Conservation (phyloP, 2,888 invertebrate genomes). For the Lasius fuliginosus region DNA sequence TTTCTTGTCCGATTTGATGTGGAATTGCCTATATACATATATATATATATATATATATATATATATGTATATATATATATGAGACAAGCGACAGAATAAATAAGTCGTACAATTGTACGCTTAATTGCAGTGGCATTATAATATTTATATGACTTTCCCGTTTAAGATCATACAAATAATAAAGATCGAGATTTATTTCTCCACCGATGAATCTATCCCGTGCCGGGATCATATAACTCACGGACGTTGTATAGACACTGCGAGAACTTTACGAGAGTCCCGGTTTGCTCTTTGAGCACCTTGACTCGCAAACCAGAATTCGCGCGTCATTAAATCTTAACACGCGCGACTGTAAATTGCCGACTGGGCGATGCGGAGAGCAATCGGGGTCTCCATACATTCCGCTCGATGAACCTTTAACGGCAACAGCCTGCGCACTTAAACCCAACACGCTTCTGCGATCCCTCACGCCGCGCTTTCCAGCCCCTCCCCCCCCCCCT, state of each 20-base stretch:
- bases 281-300: conserved; percentile 14
- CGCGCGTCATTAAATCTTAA: conserved; percentile 50
- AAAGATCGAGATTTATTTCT: conserved; percentile 11
- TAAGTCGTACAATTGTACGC: too few species aligned
- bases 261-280: conserved; percentile 1
- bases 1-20: too few species aligned
- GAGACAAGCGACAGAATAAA: too few species aligned
- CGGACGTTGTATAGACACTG: neutral
- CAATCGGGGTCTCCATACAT: conserved; percentile 32
- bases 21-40: too few species aligned
- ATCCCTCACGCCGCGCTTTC: neutral
- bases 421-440: conserved; percentile 54
- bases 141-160: neutral
- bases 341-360: conserved; percentile 43
- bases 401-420: conserved; percentile 62
- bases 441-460: conserved; percentile 44
- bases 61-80: too few species aligned
- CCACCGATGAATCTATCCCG: neutral
- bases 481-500: neutral
- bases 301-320: conserved; percentile 32
- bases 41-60: too few species aligned
- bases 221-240: conserved; percentile 15
- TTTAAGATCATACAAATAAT: neutral
- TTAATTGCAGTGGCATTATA: neutral
- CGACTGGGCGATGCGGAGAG: conserved; percentile 3